Evolutionary conservation across 2,888 invertebrate genomes (phyloP).

Genomic region (Cataglyphis altisquamis): DNA sequence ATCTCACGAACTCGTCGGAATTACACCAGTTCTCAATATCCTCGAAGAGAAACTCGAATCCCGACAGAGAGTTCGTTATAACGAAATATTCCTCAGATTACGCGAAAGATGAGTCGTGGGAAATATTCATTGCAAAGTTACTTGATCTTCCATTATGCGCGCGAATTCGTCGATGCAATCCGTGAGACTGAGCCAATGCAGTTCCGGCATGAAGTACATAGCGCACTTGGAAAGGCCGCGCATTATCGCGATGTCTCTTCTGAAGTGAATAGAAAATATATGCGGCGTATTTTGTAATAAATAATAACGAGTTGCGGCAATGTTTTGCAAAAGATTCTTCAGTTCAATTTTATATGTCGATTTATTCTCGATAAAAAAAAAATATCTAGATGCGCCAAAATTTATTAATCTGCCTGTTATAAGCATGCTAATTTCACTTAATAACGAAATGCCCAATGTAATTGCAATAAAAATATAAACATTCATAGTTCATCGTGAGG

Average conservation of each 20-base stretch:
- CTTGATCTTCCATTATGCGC: constrained; percentile 85
- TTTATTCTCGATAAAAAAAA: not conserved
- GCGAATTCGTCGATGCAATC: constrained; percentile 87
- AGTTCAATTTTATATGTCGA: not conserved
- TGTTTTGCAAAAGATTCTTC: not conserved
- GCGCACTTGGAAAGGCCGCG: constrained; percentile 78
- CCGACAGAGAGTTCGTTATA: not conserved
- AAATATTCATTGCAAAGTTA: constrained; percentile 64
- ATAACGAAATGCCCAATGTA: not conserved
- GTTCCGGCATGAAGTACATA: constrained; percentile 81
- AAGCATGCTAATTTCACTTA: not conserved
- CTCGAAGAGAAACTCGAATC: not conserved
- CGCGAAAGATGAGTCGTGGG: not conserved
- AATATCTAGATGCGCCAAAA: not conserved
- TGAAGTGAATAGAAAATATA: constrained; percentile 51
- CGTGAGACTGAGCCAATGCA: constrained; percentile 86
- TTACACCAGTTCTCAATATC: not conserved
- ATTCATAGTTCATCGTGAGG: not conserved
- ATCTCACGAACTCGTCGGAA: not conserved
- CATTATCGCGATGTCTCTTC: constrained; percentile 85
- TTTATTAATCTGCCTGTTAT: not conserved
- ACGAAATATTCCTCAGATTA: constrained; percentile 9
- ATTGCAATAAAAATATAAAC: not conserved
- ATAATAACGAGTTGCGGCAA: not conserved
- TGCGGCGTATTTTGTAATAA: not conserved